phyloP scores from a whole-genome alignment of 2,888 invertebrate genomes.

The Sphaerophoria taeniata region DNA sequence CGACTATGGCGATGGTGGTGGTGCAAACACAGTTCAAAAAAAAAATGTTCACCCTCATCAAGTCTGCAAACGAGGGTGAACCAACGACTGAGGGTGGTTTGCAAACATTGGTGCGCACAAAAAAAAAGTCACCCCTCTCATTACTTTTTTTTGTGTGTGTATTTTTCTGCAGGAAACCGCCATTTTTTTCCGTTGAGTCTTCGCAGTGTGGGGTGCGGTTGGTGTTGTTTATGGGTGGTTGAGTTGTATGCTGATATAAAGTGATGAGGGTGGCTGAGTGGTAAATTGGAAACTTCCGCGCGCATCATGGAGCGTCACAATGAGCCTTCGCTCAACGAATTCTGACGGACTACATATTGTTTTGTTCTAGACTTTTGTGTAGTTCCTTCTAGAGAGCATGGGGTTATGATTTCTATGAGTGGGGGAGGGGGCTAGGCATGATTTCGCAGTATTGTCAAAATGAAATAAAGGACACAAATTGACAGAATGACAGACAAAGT shows the following conservation, averaged over 20 bases:
- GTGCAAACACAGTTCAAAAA: constrained; percentile 26
- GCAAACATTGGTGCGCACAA: neutral
- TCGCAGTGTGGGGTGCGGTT: constrained; percentile 37
- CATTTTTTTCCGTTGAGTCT: constrained; percentile 76
- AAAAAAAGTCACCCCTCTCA: constrained; percentile 65
- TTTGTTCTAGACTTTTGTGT: constrained; percentile 54
- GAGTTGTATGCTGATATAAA: too few species aligned
- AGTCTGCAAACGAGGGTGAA: constrained; percentile 33
- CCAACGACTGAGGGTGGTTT: constrained; percentile 47
- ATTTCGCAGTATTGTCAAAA: neutral
- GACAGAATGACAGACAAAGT: constrained; percentile 58
- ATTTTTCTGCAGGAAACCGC: constrained; percentile 77
- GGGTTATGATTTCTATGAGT: constrained; percentile 58
- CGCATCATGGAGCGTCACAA: constrained; percentile 69
- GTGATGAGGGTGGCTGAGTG: constrained; percentile 72
- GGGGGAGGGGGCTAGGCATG: constrained; percentile 12
- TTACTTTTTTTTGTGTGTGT: constrained; percentile 22
- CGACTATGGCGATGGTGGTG: too few species aligned
- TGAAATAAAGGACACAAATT: constrained; percentile 31
- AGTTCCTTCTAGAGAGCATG: constrained; percentile 18
- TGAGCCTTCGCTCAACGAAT: constrained; percentile 49
- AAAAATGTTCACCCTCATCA: constrained; percentile 56
- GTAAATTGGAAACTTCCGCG: constrained; percentile 76
- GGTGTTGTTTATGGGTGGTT: constrained; percentile 35
- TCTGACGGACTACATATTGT: constrained; percentile 43